Base-by-base conservation (phyloP, 92 coral and sea anemone genomes). In the Actinernus sp. region DNA sequence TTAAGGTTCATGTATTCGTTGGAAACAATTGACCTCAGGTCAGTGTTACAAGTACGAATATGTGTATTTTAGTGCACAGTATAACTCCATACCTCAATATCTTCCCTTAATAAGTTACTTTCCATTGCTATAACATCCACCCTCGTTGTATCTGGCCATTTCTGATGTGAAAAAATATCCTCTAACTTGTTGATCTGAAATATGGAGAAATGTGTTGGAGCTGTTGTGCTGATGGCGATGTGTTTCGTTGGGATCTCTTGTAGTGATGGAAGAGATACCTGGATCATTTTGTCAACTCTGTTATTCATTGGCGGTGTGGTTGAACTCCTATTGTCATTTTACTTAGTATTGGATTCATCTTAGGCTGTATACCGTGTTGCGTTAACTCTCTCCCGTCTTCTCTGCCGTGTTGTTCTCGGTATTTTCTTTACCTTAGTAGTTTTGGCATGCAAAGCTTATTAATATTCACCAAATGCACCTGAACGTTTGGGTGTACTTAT, bases 121-220 rank as follows among this genome's bases (percentile, higher is more conserved):
- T 89, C 96, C 82, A 89, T 73, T 3, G 91, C 96, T 41, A 89
- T 79, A 47, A 89, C 76, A 55, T 74, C 76, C 29, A 89, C 60
- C 14, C 72, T 82, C 23, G 81, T 61, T 45, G 55, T 81, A 58
- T 89, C 96, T 10, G 92, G 96, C 96, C 96, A 89, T 69, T 89
- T 89, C 41, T 87, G 89, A 33, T 84, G 69, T 31, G 66, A 49
- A 62, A 89, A 89, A 52, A 70, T 80, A 63, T 78, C 82, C 61
- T 89, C 96, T 2, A 89, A 83, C 74, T 89, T 89, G 59, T 87
- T 87, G 72, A 89, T 77, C 52, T 89, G 96, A 45, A 77, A 89
- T 46, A 33, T 55, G 19, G 96, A 73, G 49, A 89, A 84, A 75
- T 89, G 88, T 39, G 85, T 66, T 23, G 92, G 96, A 5, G 87